phyloP scores from a whole-genome alignment of 2,888 invertebrate species.

The Clitarchus hookeri region DNA sequence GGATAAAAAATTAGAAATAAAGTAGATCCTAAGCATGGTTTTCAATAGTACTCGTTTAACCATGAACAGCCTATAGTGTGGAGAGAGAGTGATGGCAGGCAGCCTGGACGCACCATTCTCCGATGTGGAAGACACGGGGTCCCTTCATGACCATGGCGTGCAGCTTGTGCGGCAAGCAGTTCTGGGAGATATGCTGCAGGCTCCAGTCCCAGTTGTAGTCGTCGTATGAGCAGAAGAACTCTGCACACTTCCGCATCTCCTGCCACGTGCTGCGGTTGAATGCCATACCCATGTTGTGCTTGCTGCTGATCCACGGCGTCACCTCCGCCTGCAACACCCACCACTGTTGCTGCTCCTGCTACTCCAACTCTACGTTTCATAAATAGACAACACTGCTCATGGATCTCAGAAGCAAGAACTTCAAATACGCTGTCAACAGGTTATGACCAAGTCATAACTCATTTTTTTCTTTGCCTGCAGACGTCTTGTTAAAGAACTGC shows the following conservation, averaged over 20 bases:
- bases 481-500: no score
- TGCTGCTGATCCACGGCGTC: constrained; percentile 93
- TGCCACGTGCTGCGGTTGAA: constrained; percentile 89
- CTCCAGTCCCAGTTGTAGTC: constrained; percentile 99
- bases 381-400: no score
- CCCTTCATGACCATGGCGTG: constrained; percentile 89
- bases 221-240: constrained; percentile 93
- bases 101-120: constrained; percentile 81
- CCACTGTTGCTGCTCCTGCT: neutral
- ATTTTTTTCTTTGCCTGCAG: no score
- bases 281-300: constrained; percentile 99
- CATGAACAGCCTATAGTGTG: no score
- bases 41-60: no score
- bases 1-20: no score
- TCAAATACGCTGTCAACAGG: no score
- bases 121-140: constrained; percentile 96
- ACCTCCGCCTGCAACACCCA: constrained; percentile 75
- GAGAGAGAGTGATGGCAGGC: no score
- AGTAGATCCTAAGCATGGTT: no score
- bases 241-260: constrained; percentile 76
- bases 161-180: constrained; percentile 74
- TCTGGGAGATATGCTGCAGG: constrained; percentile 86
- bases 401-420: no score
- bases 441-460: no score
- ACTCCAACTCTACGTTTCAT: no score